Conservation (phyloP, 2,888 invertebrate species). For the Agrochola litura region DNA sequence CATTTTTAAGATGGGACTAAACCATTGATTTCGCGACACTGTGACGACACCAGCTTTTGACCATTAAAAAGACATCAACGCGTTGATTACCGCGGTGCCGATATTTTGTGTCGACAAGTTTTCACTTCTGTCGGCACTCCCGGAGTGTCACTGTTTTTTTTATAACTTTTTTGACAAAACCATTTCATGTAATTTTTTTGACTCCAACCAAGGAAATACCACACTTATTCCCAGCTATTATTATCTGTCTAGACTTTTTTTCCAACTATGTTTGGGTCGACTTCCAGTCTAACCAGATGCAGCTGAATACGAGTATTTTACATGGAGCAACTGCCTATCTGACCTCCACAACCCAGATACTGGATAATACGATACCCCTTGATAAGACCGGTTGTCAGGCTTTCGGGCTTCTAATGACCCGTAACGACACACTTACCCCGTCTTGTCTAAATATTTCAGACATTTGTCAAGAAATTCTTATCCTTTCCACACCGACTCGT, state of each 20-base stretch:
- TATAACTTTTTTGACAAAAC: neutral
- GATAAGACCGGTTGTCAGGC: neutral
- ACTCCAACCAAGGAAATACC: too few relatives aligned
- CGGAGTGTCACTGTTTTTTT: neutral
- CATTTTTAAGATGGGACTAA: too few relatives aligned
- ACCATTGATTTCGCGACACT: too few relatives aligned
- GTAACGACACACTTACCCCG: neutral
- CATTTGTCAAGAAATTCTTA: neutral
- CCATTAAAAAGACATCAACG: too few relatives aligned
- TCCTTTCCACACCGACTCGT: slow-evolving; percentile 6
- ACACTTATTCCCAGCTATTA: neutral
- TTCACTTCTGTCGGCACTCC: too few relatives aligned
- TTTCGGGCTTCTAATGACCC: too few relatives aligned
- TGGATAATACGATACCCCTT: neutral
- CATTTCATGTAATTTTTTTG: neutral
- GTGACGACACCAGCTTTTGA: too few relatives aligned
- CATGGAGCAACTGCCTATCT: neutral
- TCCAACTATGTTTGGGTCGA: neutral
- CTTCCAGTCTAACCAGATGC: neutral
- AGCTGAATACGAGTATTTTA: too few relatives aligned
- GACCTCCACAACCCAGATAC: neutral
- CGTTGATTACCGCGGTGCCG: too few relatives aligned
- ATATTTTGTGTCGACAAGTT: too few relatives aligned
- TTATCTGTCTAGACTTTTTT: neutral
- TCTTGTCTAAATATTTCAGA: neutral